Base-by-base conservation (phyloP, 2,888 invertebrate species). In the Salpingus planirostris region DNA sequence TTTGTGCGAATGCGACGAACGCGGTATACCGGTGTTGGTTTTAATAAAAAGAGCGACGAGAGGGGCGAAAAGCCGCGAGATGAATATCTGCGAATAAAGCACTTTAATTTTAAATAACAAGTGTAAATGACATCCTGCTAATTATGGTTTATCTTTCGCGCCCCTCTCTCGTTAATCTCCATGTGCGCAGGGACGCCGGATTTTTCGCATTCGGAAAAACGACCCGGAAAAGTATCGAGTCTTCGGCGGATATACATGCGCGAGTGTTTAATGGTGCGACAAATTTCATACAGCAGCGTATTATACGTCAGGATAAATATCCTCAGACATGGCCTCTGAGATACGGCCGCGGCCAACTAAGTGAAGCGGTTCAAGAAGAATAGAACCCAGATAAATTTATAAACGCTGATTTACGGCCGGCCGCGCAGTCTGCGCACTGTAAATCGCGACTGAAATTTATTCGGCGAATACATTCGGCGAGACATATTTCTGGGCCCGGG, bases 41-140 rank as follows among this genome's bases (percentile, higher is more conserved):
- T 35, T 39, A 35, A 39, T 39, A 39, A 35, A 46, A 44, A 51
- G 47, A 40, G 46, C 41, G 48, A 44, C 48, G 49, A 46, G 49
- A 49, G 50, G 44, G 43, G 45, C 50, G 49, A 40, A 42, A 37
- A 6, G 23, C 18, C 18, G 18, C 18, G 44, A 52, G 51, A 50
- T 52, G 48, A 46, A 42, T 47, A 48, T 47, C 49, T 42, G 36
- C 35, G 43, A 38, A 46, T 46, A 49, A 48, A 48, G 53, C 60
- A 60, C 57, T 64, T 64, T 64, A 64, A 64, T 64, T 65, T 64
- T 60, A 62, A 64, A 62, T 62, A 63, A 65, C 65, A 65, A 65
- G 63, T 65, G 64, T 65, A 65, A 65, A 65, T 62, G 65, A 65
- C 65, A 64, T 57, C 54, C 51, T 49, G 61, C 62, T 65, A 65